Base-by-base conservation (phyloP, 2,113 vertebrate genomes). In the Bungarus multicinctus region DNA sequence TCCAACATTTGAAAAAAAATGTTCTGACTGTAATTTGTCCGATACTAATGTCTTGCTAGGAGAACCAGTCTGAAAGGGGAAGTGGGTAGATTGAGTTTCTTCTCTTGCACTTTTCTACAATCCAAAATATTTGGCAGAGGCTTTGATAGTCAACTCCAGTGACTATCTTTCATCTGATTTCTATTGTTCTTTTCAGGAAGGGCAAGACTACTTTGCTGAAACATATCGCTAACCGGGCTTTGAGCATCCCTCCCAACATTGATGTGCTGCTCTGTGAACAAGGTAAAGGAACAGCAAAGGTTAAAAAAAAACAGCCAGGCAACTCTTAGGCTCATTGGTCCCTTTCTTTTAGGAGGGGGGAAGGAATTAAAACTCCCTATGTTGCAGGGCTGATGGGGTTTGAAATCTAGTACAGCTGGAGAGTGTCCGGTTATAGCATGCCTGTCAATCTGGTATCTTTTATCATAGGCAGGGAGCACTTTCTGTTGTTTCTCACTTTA, bases 121-220 rank as follows among this genome's bases (percentile, higher is more conserved):
- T 22, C 34, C 7, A 20, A 34, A 81, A 81, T 81, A 81, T 7
- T 39, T 39, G 34, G 74, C 34, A 81, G 34, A 8, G 1, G 34
- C 74, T 20, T 81, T 81, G 18, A 39, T 39, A 34, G 34, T 43
- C 34, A 81, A 39, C 34, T 81, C 74, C 74, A 43, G 34, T 7
- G 18, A 0, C 74, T 74, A 1, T 25, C 74, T 81, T 43, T 22
- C 34, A 22, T 81, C 74, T 39, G 34, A 20, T 43, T 2, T n/a
- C 91, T 22, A 81, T 30, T 0, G 90, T 85, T 93, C 39, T 47
- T 39, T 8, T 25, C 94, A 99, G 99, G 52, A 99, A 99, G 96
- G 99, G 99, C 94, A 99, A 99, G 95, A 99, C 99, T 45, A 99
- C 99, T 0, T 96, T 99, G 43, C 96, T 99, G 94, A 99, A 99